phyloP scores from a whole-genome alignment of 2,888 invertebrate genomes.

The Cephus rjabovi region DNA sequence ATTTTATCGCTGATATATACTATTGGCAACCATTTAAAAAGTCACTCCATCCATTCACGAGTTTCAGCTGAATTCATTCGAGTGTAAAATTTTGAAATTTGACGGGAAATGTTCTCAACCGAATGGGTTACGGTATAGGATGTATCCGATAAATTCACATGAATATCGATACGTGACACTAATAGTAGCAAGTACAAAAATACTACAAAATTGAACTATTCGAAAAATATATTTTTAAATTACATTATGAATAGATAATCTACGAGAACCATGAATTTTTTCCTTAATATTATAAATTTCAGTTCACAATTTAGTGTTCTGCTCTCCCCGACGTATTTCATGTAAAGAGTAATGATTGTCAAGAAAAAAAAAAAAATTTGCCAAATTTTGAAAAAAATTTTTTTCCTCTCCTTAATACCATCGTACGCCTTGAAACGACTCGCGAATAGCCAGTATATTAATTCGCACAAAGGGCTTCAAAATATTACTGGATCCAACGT shows the following conservation, averaged over 20 bases:
- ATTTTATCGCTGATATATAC: too few relatives aligned
- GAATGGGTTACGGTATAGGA: neutral
- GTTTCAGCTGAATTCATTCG: neutral
- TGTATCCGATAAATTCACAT: neutral
- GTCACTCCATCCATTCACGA: too few relatives aligned
- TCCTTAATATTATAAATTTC: too few relatives aligned
- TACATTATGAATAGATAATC: too few relatives aligned
- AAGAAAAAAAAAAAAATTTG: neutral
- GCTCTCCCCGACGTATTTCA: too few relatives aligned
- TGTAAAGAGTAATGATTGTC: neutral
- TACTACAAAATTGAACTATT: too few relatives aligned
- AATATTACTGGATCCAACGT: slow-evolving; percentile 38
- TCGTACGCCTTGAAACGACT: slow-evolving; percentile 17
- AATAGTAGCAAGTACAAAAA: neutral
- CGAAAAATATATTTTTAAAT: too few relatives aligned
- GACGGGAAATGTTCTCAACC: neutral
- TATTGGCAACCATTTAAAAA: too few relatives aligned
- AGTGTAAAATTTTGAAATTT: neutral
- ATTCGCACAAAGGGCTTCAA: slow-evolving; percentile 36
- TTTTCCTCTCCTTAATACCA: slow-evolving; percentile 14
- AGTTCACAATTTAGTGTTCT: too few relatives aligned
- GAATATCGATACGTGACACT: neutral
- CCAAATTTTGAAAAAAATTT: neutral
- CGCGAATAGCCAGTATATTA: slow-evolving; percentile 44
- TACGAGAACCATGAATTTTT: too few relatives aligned